Conservation (phyloP, 2,113 vertebrate species). For the Hippocampus barbouri region DNA sequence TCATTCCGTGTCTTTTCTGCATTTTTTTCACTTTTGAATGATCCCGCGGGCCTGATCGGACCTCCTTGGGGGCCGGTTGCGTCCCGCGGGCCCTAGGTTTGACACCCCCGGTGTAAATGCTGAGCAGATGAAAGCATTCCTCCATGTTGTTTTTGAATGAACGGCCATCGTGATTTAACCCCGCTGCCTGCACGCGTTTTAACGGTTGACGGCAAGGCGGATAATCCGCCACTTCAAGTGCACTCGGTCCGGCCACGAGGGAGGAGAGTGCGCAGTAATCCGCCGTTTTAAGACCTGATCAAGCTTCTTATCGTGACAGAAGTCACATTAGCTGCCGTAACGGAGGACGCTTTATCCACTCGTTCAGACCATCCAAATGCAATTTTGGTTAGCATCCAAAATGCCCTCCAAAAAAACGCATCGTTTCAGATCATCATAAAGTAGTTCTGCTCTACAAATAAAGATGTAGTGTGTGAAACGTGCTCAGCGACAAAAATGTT, state of each 20-base stretch:
- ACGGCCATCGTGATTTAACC: too few relatives aligned
- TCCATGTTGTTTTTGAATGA: background rate
- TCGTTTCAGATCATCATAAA: background rate
- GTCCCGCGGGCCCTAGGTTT: too few relatives aligned
- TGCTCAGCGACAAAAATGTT: background rate
- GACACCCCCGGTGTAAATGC: background rate
- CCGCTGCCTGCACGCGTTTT: too few relatives aligned
- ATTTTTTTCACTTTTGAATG: too few relatives aligned
- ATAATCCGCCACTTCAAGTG: conserved; percentile 46
- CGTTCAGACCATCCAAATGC: background rate
- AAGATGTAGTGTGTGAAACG: too few relatives aligned
- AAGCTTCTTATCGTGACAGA: conserved; percentile 47
- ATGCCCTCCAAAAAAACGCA: background rate
- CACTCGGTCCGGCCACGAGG: conserved; percentile 32
- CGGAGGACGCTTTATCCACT: background rate
- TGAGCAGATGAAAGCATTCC: background rate
- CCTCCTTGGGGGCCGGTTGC: too few relatives aligned
- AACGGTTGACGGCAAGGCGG: conserved; percentile 30
- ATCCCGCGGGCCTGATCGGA: too few relatives aligned
- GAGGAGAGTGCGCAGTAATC: conserved; percentile 12
- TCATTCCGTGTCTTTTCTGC: too few relatives aligned
- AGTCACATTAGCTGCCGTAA: conserved; percentile 2
- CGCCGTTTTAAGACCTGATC: conserved; percentile 30
- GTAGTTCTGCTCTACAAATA: too few relatives aligned
- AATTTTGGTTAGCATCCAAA: background rate